Percentiles rank a stretch among this genome's conserved stretches.
phyloP scores from a whole-genome alignment of 2,888 invertebrate genomes.

The Chloroclystis v-ata region DNA sequence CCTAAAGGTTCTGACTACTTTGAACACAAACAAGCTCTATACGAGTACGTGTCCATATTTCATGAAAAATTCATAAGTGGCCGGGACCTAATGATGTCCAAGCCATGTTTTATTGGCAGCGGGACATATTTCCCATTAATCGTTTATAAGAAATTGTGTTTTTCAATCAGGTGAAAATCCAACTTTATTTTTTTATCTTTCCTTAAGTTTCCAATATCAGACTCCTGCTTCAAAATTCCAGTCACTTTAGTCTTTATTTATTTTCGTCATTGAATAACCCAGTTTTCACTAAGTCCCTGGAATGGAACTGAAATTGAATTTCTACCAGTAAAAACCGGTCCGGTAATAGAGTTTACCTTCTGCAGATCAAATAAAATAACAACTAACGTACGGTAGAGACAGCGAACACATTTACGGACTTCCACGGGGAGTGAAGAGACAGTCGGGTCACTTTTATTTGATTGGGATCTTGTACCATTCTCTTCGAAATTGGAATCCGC shows the following conservation, averaged over 20 bases:
- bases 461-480: conserved; percentile 14
- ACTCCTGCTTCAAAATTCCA: conserved; percentile 17
- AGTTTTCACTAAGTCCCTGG: conserved; percentile 59
- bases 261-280: conserved; percentile 57
- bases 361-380: conserved; percentile 69
- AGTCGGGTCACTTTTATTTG: conserved; percentile 26
- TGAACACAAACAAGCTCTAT: conserved; percentile 51
- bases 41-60: conserved; percentile 63
- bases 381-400: conserved; percentile 45
- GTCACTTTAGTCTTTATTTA: conserved; percentile 39
- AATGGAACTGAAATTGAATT: conserved; percentile 66
- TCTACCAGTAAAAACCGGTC: conserved; percentile 67
- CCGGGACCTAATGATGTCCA: conserved; percentile 68
- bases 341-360: conserved; percentile 71
- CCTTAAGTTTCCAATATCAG: conserved; percentile 15
- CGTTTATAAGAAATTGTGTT: conserved; percentile 53
- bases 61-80: conserved; percentile 75
- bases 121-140: conserved; percentile 69
- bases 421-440: conserved; percentile 17
- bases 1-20: conserved; percentile 40
- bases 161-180: not conserved
- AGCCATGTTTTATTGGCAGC: conserved; percentile 67
- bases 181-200: conserved; percentile 12
- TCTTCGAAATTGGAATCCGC: conserved; percentile 1
- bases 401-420: conserved; percentile 41